These are phyloP conservation scores for Hetaerina americana DNA, from an alignment of 1,140 invertebrate genomes.

Conservation along the genomic window DNA sequence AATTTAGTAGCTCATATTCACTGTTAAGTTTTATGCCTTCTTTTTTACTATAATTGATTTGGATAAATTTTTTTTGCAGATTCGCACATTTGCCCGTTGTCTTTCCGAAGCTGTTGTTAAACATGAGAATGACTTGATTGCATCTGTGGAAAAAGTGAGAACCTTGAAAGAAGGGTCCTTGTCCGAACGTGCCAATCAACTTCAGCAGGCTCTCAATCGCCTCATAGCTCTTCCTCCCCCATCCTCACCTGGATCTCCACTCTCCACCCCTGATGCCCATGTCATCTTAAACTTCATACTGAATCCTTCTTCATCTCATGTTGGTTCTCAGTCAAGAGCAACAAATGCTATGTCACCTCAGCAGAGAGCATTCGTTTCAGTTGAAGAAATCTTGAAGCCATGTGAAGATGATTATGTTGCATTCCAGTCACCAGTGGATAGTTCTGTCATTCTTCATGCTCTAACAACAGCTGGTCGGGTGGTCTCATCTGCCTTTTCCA, in stretches of 20 bases:
- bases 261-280: slow-evolving; percentile 26
- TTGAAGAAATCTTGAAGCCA: neutral
- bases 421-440: neutral
- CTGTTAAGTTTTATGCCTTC: too few relatives aligned
- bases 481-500: neutral
- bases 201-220: neutral
- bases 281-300: slow-evolving; percentile 24
- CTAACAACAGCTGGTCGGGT: neutral
- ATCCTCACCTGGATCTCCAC: neutral
- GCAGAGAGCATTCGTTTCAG: neutral
- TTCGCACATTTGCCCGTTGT: neutral
- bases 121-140: neutral
- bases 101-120: neutral
- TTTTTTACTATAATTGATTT: neutral
- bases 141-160: neutral
- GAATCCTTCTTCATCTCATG: slow-evolving; percentile 22
- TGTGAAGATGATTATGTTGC: neutral
- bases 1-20: too few relatives aligned
- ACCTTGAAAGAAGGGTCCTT: neutral
- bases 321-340: neutral
- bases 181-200: neutral
- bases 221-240: slow-evolving; percentile 33
- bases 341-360: slow-evolving; percentile 14
- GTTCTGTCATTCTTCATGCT: neutral
- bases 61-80: neutral